Evolutionary conservation across 2,797 vertebrate genomes (phyloP).

Genomic region (Microctenopoma lineatum): DNA sequence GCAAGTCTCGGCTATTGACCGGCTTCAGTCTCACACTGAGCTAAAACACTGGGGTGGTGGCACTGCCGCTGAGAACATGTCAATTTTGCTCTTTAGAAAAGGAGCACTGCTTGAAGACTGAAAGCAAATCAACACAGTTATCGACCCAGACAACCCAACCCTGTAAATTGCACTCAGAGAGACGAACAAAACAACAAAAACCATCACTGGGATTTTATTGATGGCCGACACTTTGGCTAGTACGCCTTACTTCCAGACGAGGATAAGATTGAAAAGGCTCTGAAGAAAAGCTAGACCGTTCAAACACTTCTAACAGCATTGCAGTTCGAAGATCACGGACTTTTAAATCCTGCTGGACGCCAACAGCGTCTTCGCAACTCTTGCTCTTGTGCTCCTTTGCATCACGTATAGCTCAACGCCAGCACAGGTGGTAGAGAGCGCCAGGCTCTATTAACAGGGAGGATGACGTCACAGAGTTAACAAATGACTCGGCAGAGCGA

Average conservation of each 20-base stretch:
- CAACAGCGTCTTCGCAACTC: not conserved
- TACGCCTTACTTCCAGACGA: constrained; percentile 53
- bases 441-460: constrained; percentile 8
- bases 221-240: constrained; percentile 54
- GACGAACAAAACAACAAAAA: constrained; percentile 76
- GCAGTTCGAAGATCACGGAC: constrained; percentile 5
- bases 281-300: constrained; percentile 35
- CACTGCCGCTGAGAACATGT: constrained; percentile 75
- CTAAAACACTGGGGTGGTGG: constrained; percentile 74
- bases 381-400: not conserved
- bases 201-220: constrained; percentile 71
- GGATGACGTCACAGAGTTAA: constrained; percentile 49
- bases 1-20: constrained; percentile 75
- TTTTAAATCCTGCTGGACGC: not conserved
- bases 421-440: not conserved
- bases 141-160: constrained; percentile 73
- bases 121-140: constrained; percentile 79
- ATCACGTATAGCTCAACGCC: not conserved
- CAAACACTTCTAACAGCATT: constrained; percentile 8
- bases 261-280: constrained; percentile 47
- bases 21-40: constrained; percentile 62
- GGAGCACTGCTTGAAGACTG: constrained; percentile 75
- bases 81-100: constrained; percentile 83
- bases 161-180: constrained; percentile 74
- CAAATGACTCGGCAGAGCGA: not conserved